Base-by-base conservation (phyloP, 2,888 invertebrate species). In the Corbicula japonica region DNA sequence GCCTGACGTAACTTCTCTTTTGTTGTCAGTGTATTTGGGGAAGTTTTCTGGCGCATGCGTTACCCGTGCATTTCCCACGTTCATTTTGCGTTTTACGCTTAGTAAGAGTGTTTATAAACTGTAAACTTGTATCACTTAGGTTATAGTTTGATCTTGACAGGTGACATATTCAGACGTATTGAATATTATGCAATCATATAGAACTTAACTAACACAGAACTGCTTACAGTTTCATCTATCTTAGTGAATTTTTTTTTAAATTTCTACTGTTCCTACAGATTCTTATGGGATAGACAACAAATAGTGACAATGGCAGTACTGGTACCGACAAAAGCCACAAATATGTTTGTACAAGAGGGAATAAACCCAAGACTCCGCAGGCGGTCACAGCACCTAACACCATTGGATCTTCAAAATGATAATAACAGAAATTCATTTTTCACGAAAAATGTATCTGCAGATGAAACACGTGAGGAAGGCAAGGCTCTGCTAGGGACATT, bases 381-480 rank as follows among this genome's bases (percentile, higher is more conserved):
- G 46, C 56, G 50, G 21, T 81, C 82, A 26, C 26, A 46, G n/a
- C 71, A 72, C 52, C 48, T 82, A 10, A 34, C 65, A 3, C 60
- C 35, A 28, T 44, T 82, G 35, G 71, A 71, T 12, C 35, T 79
- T 26, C 74, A 35, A 28, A 65, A 61, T 38, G 69, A 73, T 61
- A 72, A 76, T 58, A 56, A 61, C 28, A 65, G 60, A 26, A 72
- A 80, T 48, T 18, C 50, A 18, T 68, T 79, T 41, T 52, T 56
- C 58, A 2, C 61, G 23, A 41, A 44, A 26, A 41, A 6, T 8
- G 65, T 77, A 23, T 44, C 72, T 0, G 38, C 54, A 3, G 83
- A 83, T 38, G 85, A 87, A 23, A 77, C 74, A 8, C 72, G 61
- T 18, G 83, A 83, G 48, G 87, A 83, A 46, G 86, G 87, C n/a